phyloP scores from a whole-genome alignment of 1,140 invertebrate genomes.

The Drosophila athabasca region DNA sequence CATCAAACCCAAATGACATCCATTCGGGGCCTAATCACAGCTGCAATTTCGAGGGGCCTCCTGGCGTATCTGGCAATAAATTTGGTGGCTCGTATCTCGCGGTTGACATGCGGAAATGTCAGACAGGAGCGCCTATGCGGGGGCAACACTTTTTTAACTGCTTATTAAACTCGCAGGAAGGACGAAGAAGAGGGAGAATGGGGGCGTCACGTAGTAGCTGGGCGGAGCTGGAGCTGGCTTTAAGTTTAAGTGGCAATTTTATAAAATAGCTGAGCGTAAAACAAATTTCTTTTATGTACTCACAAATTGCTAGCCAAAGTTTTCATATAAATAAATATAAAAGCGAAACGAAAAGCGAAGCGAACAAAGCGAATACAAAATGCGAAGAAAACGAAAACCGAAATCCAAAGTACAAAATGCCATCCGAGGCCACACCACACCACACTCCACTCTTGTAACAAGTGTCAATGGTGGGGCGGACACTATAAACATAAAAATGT shows the following conservation, averaged over 20 bases:
- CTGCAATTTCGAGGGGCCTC: slow-evolving; percentile 37
- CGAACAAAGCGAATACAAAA: slow-evolving; percentile 59
- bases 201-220: slow-evolving; percentile 17
- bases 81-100: slow-evolving; percentile 51
- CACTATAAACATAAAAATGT: slow-evolving; percentile 76
- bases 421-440: slow-evolving; percentile 43
- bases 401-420: slow-evolving; percentile 64
- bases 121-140: slow-evolving; percentile 31
- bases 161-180: slow-evolving; percentile 59
- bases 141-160: slow-evolving; percentile 60
- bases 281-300: slow-evolving; percentile 81
- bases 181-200: slow-evolving; percentile 1
- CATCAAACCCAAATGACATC: slow-evolving; percentile 43
- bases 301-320: slow-evolving; percentile 76
- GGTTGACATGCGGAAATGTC: slow-evolving; percentile 65
- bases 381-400: slow-evolving; percentile 14
- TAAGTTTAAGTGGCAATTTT: slow-evolving; percentile 80
- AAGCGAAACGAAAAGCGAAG: slow-evolving; percentile 47
- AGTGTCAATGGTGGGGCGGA: slow-evolving; percentile 63
- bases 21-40: slow-evolving; percentile 46
- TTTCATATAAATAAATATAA: slow-evolving; percentile 82
- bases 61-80: slow-evolving; percentile 25
- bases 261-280: slow-evolving; percentile 76
- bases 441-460: slow-evolving; percentile 49
- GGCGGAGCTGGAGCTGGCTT: slow-evolving; percentile 8